phyloP scores from a whole-genome alignment of 2,797 vertebrate genomes.

The Sebastes oblongus region DNA sequence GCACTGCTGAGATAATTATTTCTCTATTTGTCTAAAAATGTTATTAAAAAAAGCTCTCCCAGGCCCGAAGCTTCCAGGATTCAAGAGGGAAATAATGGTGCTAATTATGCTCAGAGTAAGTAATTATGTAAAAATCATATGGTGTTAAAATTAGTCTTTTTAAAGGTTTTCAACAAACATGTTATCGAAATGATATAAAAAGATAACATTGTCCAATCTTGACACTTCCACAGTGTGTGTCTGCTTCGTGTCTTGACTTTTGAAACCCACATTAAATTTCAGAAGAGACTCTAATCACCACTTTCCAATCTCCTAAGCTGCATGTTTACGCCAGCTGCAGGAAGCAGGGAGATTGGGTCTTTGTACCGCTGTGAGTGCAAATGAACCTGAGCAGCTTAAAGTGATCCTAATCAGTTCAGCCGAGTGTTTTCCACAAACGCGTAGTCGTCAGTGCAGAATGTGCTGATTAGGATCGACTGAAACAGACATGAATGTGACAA shows the following conservation, averaged over 20 bases:
- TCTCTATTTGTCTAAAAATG: not conserved
- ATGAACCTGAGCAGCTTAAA: slow-evolving; percentile 34
- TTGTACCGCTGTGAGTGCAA: slow-evolving; percentile 1
- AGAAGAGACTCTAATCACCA: slow-evolving; percentile 30
- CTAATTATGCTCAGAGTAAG: not conserved
- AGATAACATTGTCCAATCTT: not conserved
- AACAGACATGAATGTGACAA: not conserved
- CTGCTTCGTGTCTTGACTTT: slow-evolving; percentile 26
- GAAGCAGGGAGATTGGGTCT: not conserved
- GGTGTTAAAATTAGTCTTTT: not conserved
- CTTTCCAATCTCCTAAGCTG: slow-evolving; percentile 14
- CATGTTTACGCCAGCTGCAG: slow-evolving; percentile 1
- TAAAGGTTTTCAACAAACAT: not conserved
- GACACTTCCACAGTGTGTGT: not conserved
- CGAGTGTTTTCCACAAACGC: not conserved
- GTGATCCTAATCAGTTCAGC: slow-evolving; percentile 37
- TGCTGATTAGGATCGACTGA: not conserved
- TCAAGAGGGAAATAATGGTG: not conserved
- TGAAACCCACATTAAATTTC: slow-evolving; percentile 27
- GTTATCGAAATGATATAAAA: not conserved
- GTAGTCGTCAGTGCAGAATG: not conserved
- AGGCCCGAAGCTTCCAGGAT: not conserved
- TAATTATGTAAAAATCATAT: not conserved
- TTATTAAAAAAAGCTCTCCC: not conserved
- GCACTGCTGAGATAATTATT: not conserved